Conservation (phyloP, 2,888 invertebrate genomes). For the Epinotia ramella region DNA sequence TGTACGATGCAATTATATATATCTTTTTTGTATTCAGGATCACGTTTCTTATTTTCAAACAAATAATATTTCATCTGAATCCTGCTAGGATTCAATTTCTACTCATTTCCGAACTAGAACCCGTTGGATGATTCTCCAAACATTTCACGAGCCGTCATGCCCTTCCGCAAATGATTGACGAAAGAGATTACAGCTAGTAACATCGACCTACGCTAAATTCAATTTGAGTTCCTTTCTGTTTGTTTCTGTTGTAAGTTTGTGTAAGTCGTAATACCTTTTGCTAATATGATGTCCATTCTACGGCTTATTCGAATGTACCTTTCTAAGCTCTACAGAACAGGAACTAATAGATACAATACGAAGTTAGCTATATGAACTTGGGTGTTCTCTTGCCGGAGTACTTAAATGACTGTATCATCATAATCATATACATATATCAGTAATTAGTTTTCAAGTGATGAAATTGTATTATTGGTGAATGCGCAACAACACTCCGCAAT, state of each 20-base stretch:
- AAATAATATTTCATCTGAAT: neutral
- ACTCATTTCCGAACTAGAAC: neutral
- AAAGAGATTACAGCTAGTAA: constrained; percentile 1
- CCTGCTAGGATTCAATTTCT: neutral
- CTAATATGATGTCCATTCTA: neutral
- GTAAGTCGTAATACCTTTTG: constrained; percentile 2
- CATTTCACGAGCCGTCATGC: neutral
- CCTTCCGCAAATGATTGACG: neutral
- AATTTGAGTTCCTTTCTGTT: neutral
- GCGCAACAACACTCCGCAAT: no score
- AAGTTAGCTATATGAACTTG: neutral
- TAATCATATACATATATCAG: no score
- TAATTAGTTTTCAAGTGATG: no score
- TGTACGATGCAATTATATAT: no score
- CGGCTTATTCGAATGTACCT: neutral
- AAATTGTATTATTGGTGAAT: no score
- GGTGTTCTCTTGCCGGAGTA: no score
- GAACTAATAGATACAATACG: neutral
- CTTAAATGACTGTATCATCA: no score
- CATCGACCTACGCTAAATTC: neutral
- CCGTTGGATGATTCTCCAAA: neutral
- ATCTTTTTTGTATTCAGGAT: neutral
- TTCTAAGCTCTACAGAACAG: neutral
- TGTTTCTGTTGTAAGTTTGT: constrained; percentile 4
- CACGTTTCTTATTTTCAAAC: neutral